Evolutionary conservation across 2,888 invertebrate genomes (phyloP), one percentile per base, ranked within the genome.

Genomic region (Byasa hedistus): DNA sequence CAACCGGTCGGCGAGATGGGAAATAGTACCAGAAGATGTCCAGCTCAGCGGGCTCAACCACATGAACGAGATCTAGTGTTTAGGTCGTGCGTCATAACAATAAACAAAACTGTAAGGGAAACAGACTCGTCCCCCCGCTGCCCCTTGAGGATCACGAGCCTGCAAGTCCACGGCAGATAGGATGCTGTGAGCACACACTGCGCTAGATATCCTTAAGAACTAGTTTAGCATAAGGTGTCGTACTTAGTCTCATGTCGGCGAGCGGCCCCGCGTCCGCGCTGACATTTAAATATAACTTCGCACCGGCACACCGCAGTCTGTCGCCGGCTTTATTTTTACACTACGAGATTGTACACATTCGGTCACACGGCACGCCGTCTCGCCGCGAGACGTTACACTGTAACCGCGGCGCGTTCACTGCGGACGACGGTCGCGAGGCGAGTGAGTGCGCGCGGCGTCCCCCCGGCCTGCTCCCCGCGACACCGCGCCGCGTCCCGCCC

Each of bases 261-360:
- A 78, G 85, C 82, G 84, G 86, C 83, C 79, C 82, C 79, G 78
- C 78, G 82, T 86, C 79, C 77, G 83, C 79, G 88, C 86, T 90
- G 89, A 89, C 91, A 91, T 91, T 91, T 91, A 91, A 88, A 89
- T 90, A 87, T 91, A 91, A 88, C 90, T 86, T 83, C 84, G 83
- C 68, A 65, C 58, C 63, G 80, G 84, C 8, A 10, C 79, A 82
- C 82, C 82, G 84, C 81, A 80, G 90, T 89, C 87, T 89, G 87
- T 87, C 87, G 86, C 84, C 87, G 89, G 85, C 87, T 89, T 89
- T 90, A 90, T 91, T 91, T 91, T 88, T 90, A 89, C 84, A 89
- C 89, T 76, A 80, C 79, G 71, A 81, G 81, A 82, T 83, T 85
- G 79, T 81, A 71, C 79, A 79, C 77, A 77, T 75, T 79, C 75